Percentiles rank a stretch among this genome's conserved stretches.
Conservation (phyloP, 2,797 vertebrate genomes). For the Amblyraja radiata region DNA sequence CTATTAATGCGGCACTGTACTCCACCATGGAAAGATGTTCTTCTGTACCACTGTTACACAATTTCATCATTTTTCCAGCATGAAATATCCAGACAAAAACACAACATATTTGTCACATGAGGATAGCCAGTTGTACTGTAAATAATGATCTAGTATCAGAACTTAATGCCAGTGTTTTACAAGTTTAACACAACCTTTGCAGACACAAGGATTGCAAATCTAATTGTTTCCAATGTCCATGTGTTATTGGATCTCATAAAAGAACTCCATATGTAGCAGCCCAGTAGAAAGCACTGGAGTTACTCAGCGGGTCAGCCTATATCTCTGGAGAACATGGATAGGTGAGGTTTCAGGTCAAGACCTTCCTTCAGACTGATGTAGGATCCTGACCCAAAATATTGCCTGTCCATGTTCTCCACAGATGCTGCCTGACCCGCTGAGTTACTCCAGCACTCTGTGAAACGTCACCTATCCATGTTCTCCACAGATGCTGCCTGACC, state of each 20-base stretch:
- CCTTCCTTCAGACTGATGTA: no score
- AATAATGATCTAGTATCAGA: background rate
- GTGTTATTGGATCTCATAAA: background rate
- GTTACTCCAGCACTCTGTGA: no score
- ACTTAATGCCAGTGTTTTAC: background rate
- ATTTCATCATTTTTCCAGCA: background rate
- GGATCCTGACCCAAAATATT: no score
- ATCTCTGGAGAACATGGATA: no score
- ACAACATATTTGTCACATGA: background rate
- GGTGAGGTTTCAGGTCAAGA: no score
- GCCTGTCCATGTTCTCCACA: no score
- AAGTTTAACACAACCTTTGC: background rate
- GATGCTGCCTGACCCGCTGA: no score
- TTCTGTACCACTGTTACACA: background rate
- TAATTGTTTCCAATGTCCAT: slow-evolving; percentile 16
- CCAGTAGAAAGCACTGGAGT: no score
- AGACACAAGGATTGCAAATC: background rate
- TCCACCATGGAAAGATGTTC: background rate
- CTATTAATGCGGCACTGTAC: background rate
- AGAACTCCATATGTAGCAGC: background rate
- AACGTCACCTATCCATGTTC: no score
- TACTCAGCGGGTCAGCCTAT: no score
- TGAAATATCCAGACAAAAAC: background rate
- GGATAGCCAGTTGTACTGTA: background rate
- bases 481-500: no score